These are phyloP conservation scores for Furnarius figulus DNA, from an alignment of 2,113 vertebrate species.

Conservation along the genomic window DNA sequence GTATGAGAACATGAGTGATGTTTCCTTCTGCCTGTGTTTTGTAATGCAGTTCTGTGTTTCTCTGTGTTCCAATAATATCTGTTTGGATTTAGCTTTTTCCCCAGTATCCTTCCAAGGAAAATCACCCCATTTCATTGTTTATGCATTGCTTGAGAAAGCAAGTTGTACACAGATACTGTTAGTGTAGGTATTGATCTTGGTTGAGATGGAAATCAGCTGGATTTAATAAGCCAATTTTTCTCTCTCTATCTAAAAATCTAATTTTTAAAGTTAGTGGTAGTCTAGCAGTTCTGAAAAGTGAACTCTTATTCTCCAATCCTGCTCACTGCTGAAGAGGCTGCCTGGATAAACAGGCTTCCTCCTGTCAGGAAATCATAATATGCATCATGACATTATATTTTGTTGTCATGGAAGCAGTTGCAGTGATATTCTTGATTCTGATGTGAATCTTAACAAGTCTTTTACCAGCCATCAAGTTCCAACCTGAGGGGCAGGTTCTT, in stretches of 20 bases:
- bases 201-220: background rate
- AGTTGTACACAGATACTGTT: background rate
- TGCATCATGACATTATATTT: slow-evolving; percentile 32
- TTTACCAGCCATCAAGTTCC: slow-evolving; percentile 27
- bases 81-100: background rate
- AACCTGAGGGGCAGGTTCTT: background rate
- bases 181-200: background rate
- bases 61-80: background rate
- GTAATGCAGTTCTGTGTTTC: background rate
- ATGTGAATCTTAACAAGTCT: slow-evolving; percentile 51
- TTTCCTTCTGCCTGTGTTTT: background rate
- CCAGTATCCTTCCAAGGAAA: background rate
- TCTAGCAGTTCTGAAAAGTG: background rate
- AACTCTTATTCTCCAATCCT: background rate
- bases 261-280: background rate
- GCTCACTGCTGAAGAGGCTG: background rate
- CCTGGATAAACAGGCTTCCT: slow-evolving; percentile 4
- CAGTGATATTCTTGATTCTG: slow-evolving; percentile 38
- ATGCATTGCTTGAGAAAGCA: background rate
- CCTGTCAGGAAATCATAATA: background rate
- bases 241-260: background rate
- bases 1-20: background rate
- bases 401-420: slow-evolving; percentile 55
- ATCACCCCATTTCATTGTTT: background rate
- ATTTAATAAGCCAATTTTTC: background rate